phyloP scores from a whole-genome alignment of 2,888 invertebrate genomes.

The Bellardia bayeri region DNA sequence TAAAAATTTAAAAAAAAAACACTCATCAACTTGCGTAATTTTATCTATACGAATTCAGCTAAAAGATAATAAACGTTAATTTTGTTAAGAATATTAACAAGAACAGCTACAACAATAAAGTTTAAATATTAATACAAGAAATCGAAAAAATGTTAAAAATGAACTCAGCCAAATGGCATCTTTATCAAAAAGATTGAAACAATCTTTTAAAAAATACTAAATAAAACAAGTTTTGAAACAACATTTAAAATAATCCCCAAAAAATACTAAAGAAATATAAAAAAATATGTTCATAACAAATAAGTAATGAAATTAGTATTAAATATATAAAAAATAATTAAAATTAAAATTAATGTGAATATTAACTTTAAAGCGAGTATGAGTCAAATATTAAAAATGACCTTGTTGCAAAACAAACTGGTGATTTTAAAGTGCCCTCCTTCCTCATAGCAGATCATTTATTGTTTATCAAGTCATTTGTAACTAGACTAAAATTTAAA shows the following conservation, averaged over 20 bases:
- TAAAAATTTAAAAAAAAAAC: constrained; percentile 3
- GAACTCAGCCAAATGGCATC: constrained; percentile 67
- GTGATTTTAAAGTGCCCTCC: constrained; percentile 3
- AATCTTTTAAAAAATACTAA: background rate
- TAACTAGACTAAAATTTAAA: background rate
- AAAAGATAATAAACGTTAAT: constrained; percentile 54
- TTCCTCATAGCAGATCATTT: background rate
- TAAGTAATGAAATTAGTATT: constrained; percentile 38
- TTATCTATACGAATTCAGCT: constrained; percentile 34
- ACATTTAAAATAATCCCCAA: constrained; percentile 23
- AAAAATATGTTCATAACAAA: constrained; percentile 2
- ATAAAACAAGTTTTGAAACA: constrained; percentile 57
- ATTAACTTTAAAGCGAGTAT: background rate
- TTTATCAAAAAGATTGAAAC: constrained; percentile 7
- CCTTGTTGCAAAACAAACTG: constrained; percentile 44
- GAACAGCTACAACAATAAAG: constrained; percentile 7
- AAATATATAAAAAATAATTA: constrained; percentile 22
- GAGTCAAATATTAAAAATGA: constrained; percentile 13
- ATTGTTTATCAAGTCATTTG: constrained; percentile 1
- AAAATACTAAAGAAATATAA: constrained; percentile 11
- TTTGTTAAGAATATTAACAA: constrained; percentile 48
- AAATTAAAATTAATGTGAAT: constrained; percentile 39
- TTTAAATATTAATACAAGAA: constrained; percentile 28
- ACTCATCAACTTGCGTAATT: constrained; percentile 49
- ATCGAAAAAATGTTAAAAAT: constrained; percentile 57